Evolutionary conservation across 1,140 invertebrate species (phyloP).

Genomic region (Caenorhabditis brenneri): DNA sequence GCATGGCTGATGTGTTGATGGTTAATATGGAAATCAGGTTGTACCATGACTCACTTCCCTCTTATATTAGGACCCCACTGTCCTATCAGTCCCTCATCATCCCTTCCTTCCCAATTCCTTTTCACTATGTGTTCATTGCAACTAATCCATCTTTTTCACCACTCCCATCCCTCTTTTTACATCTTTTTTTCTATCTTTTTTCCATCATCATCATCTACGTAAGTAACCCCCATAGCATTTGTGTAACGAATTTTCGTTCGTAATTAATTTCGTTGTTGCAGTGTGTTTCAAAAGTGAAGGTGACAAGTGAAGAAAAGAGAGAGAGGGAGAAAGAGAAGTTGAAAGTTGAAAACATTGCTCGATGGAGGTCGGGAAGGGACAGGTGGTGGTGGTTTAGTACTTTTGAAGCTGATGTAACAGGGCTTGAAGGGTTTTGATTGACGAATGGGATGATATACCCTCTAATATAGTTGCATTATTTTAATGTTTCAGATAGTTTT

Average conservation of each 20-base stretch:
- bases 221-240: background rate
- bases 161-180: background rate
- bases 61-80: background rate
- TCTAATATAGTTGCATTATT: too few species aligned
- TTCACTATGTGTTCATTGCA: conserved; percentile 5
- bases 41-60: background rate
- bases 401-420: too few species aligned
- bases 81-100: background rate
- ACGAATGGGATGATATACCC: too few species aligned
- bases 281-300: too few species aligned
- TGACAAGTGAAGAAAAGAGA: background rate
- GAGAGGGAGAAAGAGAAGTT: background rate
- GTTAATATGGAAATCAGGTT: too few species aligned
- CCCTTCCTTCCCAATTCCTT: background rate
- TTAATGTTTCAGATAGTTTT: too few species aligned
- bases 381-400: too few species aligned
- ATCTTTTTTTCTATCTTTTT: background rate
- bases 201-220: background rate
- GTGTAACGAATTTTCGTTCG: background rate
- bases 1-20: too few species aligned
- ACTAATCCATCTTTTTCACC: background rate
- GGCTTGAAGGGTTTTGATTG: too few species aligned
- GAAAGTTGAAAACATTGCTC: too few species aligned
- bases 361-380: too few species aligned
- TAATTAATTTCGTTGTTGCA: too few species aligned